phyloP scores from a whole-genome alignment of 1,140 invertebrate genomes.

The Drosophila nigrodunni region DNA sequence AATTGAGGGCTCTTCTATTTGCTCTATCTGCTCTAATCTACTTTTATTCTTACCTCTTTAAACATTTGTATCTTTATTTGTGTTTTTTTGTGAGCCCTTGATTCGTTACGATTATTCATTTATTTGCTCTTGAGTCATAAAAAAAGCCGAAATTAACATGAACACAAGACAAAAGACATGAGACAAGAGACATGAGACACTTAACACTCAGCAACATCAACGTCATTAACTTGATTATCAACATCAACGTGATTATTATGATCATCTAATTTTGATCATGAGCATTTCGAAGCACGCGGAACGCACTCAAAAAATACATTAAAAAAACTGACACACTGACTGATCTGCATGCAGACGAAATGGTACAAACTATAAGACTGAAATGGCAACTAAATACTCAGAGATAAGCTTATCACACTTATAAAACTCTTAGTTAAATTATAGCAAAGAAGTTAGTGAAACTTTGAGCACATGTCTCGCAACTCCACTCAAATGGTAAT shows the following conservation, averaged over 20 bases:
- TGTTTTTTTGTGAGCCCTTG: constrained; percentile 1
- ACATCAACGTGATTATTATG: constrained; percentile 2
- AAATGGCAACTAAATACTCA: no score
- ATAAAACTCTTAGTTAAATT: no score
- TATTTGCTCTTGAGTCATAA: constrained; percentile 19
- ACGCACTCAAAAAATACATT: not conserved
- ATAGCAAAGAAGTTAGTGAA: not conserved
- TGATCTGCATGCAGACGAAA: no score
- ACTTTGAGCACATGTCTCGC: constrained; percentile 13
- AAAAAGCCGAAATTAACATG: constrained; percentile 30
- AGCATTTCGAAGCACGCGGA: constrained; percentile 25
- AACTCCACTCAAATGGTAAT: not conserved
- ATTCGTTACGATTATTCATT: constrained; percentile 32
- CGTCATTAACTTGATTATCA: not conserved
- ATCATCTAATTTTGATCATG: constrained; percentile 33
- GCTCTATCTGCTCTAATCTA: constrained; percentile 8
- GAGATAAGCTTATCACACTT: no score
- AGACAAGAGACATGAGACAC: not conserved
- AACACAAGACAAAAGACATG: not conserved
- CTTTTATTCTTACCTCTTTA: not conserved
- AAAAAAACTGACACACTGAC: no score
- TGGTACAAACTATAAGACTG: no score
- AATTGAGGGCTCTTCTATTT: constrained; percentile 4
- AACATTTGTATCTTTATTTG: not conserved
- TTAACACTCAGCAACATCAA: constrained; percentile 10